Conservation (phyloP, 2,113 vertebrate species). For the Notarius quadriscutis region DNA sequence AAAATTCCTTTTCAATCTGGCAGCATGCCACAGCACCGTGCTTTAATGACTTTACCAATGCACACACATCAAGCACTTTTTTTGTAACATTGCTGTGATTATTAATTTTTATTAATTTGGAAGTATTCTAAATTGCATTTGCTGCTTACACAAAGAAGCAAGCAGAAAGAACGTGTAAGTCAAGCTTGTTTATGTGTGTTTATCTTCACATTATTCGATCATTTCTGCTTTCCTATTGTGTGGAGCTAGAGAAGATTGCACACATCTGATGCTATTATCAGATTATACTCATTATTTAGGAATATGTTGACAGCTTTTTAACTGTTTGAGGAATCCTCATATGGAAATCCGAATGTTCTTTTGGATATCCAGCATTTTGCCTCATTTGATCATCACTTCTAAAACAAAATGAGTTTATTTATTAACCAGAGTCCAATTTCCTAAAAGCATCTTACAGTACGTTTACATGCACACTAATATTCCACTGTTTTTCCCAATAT, state of each 20-base stretch:
- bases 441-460: too few relatives aligned
- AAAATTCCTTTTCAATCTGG: conserved; percentile 71
- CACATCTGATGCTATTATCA: not conserved
- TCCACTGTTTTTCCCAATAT: too few relatives aligned
- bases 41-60: conserved; percentile 73
- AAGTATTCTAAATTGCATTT: not conserved
- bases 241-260: not conserved
- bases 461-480: too few relatives aligned
- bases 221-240: not conserved
- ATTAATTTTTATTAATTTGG: not conserved
- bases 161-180: not conserved
- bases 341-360: not conserved
- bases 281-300: not conserved
- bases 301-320: not conserved
- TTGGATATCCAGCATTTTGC: not conserved
- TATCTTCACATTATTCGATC: not conserved
- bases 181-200: not conserved
- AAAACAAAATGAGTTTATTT: not conserved
- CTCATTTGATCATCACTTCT: not conserved
- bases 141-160: not conserved
- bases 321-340: not conserved
- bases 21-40: conserved; percentile 65
- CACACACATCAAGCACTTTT: conserved; percentile 50
- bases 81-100: conserved; percentile 52
- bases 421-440: not conserved